Conservation (phyloP, 1,140 invertebrate species). For the Drosophila tristis region DNA sequence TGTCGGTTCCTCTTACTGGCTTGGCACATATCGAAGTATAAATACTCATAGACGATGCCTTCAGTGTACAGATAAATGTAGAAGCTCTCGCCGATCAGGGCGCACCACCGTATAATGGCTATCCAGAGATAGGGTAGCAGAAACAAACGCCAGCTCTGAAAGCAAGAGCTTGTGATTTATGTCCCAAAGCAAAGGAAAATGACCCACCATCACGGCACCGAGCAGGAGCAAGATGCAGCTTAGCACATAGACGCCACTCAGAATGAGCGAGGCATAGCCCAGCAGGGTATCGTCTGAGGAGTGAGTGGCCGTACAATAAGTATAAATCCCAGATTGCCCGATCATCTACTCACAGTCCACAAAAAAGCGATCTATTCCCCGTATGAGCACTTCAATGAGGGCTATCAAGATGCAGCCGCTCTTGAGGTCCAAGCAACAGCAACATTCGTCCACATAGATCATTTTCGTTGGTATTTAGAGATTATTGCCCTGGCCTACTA, state of each 20-base stretch:
- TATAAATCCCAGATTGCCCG: too few relatives aligned
- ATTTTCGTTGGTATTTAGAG: slow-evolving; percentile 25
- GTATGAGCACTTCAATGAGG: slow-evolving; percentile 55
- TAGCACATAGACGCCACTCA: slow-evolving; percentile 56
- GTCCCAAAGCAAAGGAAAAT: neutral
- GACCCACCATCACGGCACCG: slow-evolving; percentile 48
- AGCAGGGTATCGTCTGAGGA: slow-evolving; percentile 35
- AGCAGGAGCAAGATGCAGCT: slow-evolving; percentile 50
- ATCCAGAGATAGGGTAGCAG: slow-evolving; percentile 54
- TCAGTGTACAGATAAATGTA: slow-evolving; percentile 18
- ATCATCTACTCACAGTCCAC: slow-evolving; percentile 54
- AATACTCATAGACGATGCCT: slow-evolving; percentile 46
- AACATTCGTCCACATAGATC: slow-evolving; percentile 63
- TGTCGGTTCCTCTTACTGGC: slow-evolving; percentile 24
- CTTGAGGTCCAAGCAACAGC: slow-evolving; percentile 54
- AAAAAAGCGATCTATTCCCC: slow-evolving; percentile 54
- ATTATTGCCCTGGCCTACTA: too few relatives aligned
- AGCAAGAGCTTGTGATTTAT: neutral
- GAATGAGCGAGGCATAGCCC: slow-evolving; percentile 26
- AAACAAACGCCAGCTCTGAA: slow-evolving; percentile 26
- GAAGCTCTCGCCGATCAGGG: slow-evolving; percentile 34
- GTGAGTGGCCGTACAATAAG: neutral
- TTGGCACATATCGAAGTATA: slow-evolving; percentile 55
- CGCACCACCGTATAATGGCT: slow-evolving; percentile 34
- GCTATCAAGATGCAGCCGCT: slow-evolving; percentile 65